These are phyloP conservation scores for Tipula helvola DNA, from an alignment of 2,888 invertebrate species.

Conservation along the genomic window DNA sequence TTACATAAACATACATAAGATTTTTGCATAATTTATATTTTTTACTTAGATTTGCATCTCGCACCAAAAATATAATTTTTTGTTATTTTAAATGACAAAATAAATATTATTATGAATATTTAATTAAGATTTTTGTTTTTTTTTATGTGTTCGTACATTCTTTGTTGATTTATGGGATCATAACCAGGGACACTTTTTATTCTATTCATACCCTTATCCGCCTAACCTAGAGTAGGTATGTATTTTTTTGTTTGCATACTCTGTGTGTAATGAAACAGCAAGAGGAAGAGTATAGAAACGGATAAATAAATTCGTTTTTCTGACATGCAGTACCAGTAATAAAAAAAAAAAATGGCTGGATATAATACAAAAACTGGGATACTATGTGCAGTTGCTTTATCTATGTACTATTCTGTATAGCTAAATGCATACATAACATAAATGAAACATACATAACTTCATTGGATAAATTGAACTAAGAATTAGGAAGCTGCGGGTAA, in stretches of 20 bases:
- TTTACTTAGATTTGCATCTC: background rate
- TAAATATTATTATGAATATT: conserved; percentile 4
- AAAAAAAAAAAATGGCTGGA: background rate
- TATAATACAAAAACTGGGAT: background rate
- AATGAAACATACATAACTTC: background rate
- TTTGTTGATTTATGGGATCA: background rate
- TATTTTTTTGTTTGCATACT: background rate
- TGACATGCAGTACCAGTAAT: background rate
- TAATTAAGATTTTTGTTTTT: background rate
- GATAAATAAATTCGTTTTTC: background rate
- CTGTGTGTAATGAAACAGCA: background rate
- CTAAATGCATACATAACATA: background rate
- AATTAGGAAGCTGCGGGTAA: background rate
- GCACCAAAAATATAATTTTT: background rate
- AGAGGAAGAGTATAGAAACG: background rate
- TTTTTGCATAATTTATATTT: background rate
- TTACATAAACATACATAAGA: background rate
- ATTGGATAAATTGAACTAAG: background rate
- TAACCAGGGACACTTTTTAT: background rate
- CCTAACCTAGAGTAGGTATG: background rate
- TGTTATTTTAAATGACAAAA: background rate
- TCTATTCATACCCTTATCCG: background rate
- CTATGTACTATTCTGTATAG: background rate
- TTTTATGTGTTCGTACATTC: background rate
- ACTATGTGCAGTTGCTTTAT: background rate